phyloP scores from a whole-genome alignment of 2,888 invertebrate genomes.

The Apodemia mormo region DNA sequence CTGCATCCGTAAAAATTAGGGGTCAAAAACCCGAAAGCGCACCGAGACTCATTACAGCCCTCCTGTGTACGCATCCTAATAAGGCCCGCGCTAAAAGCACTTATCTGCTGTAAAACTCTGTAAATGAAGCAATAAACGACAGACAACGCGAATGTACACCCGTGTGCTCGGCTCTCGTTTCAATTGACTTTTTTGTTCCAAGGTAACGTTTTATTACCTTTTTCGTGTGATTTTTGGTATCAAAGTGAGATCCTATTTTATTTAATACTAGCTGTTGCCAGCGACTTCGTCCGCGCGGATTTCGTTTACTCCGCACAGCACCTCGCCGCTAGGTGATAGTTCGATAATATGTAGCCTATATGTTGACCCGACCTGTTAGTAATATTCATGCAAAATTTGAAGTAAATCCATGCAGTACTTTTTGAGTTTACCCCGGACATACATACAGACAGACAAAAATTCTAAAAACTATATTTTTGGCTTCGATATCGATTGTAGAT shows the following conservation, averaged over 20 bases:
- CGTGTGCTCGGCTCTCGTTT: constrained; percentile 20
- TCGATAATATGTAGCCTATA: too few relatives aligned
- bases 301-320: too few relatives aligned
- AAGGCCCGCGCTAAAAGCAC: constrained; percentile 41
- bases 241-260: background rate
- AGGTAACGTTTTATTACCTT: background rate
- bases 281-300: too few relatives aligned
- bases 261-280: background rate
- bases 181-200: background rate
- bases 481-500: too few relatives aligned
- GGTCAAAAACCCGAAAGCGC: background rate
- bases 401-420: too few relatives aligned
- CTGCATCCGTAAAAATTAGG: background rate
- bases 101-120: constrained; percentile 65
- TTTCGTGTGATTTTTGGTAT: background rate
- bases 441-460: too few relatives aligned
- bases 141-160: constrained; percentile 41
- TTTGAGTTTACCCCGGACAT: too few relatives aligned
- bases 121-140: constrained; percentile 69
- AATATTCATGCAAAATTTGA: too few relatives aligned
- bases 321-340: too few relatives aligned
- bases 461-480: too few relatives aligned
- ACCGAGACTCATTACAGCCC: background rate
- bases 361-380: too few relatives aligned
- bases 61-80: constrained; percentile 30